phyloP scores from a whole-genome alignment of 2,113 vertebrate genomes.

The Platysteira castanea region DNA sequence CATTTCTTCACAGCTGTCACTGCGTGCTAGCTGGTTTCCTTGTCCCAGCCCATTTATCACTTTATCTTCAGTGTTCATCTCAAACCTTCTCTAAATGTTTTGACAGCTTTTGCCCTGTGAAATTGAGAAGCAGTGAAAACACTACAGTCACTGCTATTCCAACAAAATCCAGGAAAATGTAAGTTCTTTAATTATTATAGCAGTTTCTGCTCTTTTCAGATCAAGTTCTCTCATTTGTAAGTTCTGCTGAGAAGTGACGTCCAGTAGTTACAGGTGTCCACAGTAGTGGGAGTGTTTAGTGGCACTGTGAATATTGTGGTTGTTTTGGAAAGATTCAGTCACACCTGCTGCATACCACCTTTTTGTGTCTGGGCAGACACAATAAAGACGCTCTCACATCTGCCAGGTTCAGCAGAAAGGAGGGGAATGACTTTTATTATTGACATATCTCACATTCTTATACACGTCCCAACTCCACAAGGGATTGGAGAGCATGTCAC shows the following conservation, averaged over 20 bases:
- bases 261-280: background rate
- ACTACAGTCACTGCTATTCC: background rate
- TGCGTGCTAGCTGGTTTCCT: background rate
- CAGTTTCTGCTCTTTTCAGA: background rate
- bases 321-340: background rate
- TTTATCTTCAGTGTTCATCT: background rate
- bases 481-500: too few relatives aligned
- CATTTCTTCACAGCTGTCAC: background rate
- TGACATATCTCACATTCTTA: too few relatives aligned
- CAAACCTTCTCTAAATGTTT: background rate
- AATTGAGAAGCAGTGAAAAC: background rate
- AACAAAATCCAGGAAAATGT: background rate
- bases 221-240: background rate
- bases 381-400: too few relatives aligned
- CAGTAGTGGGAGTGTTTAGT: background rate
- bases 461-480: too few relatives aligned
- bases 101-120: background rate
- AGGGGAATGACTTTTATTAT: too few relatives aligned
- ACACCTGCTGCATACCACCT: background rate
- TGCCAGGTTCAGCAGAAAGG: too few relatives aligned
- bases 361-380: too few relatives aligned
- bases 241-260: background rate
- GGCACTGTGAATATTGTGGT: background rate
- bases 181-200: background rate
- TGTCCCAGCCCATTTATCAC: background rate